phyloP scores from a whole-genome alignment of 2,113 vertebrate species.

The Tricholaema leucomelas region DNA sequence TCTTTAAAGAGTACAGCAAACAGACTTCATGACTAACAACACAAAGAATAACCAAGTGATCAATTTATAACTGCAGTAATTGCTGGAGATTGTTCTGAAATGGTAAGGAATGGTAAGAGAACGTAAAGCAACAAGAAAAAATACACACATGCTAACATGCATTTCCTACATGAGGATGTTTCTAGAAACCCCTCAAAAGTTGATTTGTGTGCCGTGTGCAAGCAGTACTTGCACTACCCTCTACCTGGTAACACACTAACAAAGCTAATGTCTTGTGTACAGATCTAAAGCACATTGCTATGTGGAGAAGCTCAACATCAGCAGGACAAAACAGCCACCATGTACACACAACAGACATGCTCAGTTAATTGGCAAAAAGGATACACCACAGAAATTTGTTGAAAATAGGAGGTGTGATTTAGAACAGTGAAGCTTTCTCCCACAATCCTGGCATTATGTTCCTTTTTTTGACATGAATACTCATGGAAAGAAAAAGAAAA shows the following conservation, averaged over 20 bases:
- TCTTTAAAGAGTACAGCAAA: background rate
- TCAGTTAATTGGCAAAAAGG: background rate
- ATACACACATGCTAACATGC: background rate
- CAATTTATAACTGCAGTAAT: background rate
- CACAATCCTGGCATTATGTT: background rate
- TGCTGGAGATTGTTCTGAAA: background rate
- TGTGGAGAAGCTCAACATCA: background rate
- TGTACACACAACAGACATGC: background rate
- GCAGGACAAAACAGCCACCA: background rate
- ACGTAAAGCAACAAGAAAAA: background rate
- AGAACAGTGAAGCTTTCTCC: background rate
- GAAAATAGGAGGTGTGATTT: constrained; percentile 30
- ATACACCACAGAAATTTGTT: constrained; percentile 3
- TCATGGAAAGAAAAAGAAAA: background rate
- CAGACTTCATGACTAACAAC: background rate
- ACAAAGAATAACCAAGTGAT: background rate
- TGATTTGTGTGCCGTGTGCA: background rate
- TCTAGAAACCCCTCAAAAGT: background rate
- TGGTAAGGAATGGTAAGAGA: background rate
- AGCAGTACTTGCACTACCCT: background rate
- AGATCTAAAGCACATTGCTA: background rate
- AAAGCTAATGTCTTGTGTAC: background rate
- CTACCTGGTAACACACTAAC: background rate
- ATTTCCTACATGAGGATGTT: background rate
- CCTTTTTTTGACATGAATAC: background rate